These are phyloP conservation scores for Naso thynnoides DNA, from an alignment of 2,797 vertebrate genomes.

Conservation along the genomic window DNA sequence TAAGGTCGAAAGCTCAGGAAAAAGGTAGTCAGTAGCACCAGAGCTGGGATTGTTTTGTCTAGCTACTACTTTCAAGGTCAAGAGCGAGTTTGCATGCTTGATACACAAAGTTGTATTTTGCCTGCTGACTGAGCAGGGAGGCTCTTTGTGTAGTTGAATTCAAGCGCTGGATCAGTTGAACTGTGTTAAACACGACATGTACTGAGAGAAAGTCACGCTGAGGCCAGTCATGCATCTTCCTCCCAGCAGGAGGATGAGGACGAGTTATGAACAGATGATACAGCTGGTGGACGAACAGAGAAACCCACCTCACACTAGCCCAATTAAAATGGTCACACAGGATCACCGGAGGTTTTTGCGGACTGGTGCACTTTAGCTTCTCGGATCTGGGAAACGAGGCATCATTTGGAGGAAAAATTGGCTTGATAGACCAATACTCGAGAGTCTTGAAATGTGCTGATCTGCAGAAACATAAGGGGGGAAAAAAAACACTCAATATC, in stretches of 20 bases:
- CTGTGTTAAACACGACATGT: conserved; percentile 5
- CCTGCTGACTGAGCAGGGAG: background rate
- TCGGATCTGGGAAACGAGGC: conserved; percentile 49
- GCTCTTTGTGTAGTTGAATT: conserved; percentile 11
- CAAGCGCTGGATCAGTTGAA: conserved; percentile 33
- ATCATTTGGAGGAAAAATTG: conserved; percentile 49
- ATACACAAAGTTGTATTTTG: background rate
- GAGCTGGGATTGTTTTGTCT: background rate
- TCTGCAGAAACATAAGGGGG: conserved; percentile 38
- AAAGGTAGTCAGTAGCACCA: background rate
- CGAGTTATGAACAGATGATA: conserved; percentile 15
- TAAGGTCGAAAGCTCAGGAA: background rate
- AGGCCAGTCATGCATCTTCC: conserved; percentile 41
- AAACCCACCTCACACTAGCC: conserved; percentile 59
- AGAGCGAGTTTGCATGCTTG: background rate
- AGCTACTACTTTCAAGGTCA: conserved; percentile 2
- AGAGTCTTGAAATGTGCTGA: conserved; percentile 50
- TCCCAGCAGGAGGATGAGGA: conserved; percentile 24
- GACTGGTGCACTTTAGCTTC: conserved; percentile 33
- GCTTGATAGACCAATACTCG: conserved; percentile 50
- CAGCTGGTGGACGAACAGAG: conserved; percentile 24
- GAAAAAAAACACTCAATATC: conserved; percentile 36
- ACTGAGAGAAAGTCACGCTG: conserved; percentile 32
- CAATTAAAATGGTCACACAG: conserved; percentile 77
- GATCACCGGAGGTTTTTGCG: conserved; percentile 46